Evolutionary conservation across 2,888 invertebrate species (phyloP), one percentile per base, ranked within the genome.

Genomic region (Eupithecia dodoneata): DNA sequence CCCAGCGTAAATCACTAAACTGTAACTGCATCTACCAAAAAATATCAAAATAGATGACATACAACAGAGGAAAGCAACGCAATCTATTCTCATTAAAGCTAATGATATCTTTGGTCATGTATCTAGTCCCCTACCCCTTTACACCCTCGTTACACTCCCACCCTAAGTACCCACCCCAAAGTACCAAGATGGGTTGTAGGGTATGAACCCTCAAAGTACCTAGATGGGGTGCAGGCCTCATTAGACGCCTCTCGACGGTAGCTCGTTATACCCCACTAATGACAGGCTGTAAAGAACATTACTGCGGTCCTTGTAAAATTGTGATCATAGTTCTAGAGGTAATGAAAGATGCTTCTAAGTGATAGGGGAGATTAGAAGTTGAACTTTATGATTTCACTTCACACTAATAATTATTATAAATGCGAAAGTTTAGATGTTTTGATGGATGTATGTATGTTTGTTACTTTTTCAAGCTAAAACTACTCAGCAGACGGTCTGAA

Each of bases 181-280:
- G 75, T 74, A 71, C 71, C 41, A 73, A 76, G 72, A 73, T 73
- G 71, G 77, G 44, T 42, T 44, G 67, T 45, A 45, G 42, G 63
- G 63, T 30, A 63, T 63, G 63, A 66, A 69, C 67, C 18, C 45
- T n/a, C 45, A 44, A 69, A 69, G 66, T 42, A 66, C 42, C 42
- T 42, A 66, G 42, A 66, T 42, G 67, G 67, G 67, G 67, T 44
- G 67, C 67, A 67, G 41, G 44, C n/a, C 76, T 79, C 78, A 79
- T 79, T 79, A 76, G 74, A 65, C 55, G 30, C 74, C 72, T 72
- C 69, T 75, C 77, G 71, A 41, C 69, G 72, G 75, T 71, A 73
- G 75, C 74, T 79, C 76, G 76, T 76, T 79, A 78, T 45, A 18
- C 10, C 15, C 66, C 74, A 71, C 76, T 79, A 79, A 79, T 79